Evolutionary conservation across 2,888 invertebrate genomes (phyloP).

Genomic region (Drosophila rubida): DNA sequence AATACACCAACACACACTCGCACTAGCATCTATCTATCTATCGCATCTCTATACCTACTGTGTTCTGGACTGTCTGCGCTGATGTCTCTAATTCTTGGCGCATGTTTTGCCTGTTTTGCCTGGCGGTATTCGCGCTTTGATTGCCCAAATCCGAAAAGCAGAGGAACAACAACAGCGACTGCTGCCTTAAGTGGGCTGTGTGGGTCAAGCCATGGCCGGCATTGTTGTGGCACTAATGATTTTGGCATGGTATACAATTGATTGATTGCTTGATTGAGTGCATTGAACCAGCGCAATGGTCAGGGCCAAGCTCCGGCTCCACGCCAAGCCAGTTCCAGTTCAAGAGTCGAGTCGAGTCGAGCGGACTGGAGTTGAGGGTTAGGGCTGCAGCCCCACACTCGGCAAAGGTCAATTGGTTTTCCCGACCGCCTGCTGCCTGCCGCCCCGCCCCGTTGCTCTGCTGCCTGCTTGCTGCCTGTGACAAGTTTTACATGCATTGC

Average conservation of each 20-base stretch:
- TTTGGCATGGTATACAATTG: constrained; percentile 67
- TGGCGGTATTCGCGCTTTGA: constrained; percentile 76
- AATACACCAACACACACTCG: constrained; percentile 8
- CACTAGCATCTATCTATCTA: constrained; percentile 19
- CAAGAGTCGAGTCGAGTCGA: constrained; percentile 4
- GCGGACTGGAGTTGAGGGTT: neutral
- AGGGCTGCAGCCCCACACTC: neutral
- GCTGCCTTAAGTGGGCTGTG: constrained; percentile 75
- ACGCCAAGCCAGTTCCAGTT: constrained; percentile 3
- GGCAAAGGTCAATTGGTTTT: constrained; percentile 73
- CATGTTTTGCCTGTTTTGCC: constrained; percentile 73
- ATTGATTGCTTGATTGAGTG: constrained; percentile 77
- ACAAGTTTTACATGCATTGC: constrained; percentile 72
- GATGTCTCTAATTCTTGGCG: constrained; percentile 64
- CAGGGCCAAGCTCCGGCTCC: constrained; percentile 28
- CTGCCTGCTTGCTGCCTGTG: constrained; percentile 40
- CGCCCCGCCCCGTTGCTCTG: neutral
- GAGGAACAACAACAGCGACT: constrained; percentile 26
- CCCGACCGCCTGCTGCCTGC: constrained; percentile 12
- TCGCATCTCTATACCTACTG: neutral
- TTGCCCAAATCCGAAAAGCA: constrained; percentile 66
- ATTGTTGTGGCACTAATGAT: constrained; percentile 75
- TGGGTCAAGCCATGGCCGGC: constrained; percentile 73
- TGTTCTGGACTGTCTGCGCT: constrained; percentile 10
- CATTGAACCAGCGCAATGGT: constrained; percentile 65